phyloP scores from a whole-genome alignment of 2,113 vertebrate genomes.

The Daubentonia madagascariensis region DNA sequence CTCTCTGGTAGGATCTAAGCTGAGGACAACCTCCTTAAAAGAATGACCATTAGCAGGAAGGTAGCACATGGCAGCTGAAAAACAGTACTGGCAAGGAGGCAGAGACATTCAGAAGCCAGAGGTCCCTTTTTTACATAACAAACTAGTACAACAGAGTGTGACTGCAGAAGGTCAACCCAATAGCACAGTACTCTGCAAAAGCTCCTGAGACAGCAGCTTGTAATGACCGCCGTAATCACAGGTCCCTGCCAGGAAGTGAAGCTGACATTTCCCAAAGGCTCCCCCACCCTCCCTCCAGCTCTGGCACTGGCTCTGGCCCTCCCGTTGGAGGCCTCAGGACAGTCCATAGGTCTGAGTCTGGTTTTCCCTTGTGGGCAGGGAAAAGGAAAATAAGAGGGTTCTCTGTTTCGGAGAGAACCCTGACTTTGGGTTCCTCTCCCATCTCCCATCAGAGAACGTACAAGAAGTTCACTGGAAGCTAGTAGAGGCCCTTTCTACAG shows the following conservation, averaged over 20 bases:
- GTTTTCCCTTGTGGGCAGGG: not conserved
- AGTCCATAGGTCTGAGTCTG: not conserved
- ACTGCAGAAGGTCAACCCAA: not conserved
- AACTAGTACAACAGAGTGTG: not conserved
- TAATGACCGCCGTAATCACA: not conserved
- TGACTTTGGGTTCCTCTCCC: not conserved
- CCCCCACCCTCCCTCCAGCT: not conserved
- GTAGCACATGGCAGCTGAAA: not conserved
- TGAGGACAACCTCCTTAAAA: not conserved
- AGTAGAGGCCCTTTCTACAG: not conserved
- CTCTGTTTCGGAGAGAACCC: not conserved
- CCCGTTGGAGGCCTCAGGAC: not conserved
- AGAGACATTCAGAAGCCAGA: not conserved
- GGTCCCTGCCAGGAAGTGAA: not conserved
- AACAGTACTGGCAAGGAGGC: not conserved
- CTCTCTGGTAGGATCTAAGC: not conserved
- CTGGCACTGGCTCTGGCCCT: not conserved
- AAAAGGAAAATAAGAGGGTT: not conserved
- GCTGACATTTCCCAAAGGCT: constrained; percentile 19
- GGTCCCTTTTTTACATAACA: not conserved
- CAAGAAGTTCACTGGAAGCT: not conserved
- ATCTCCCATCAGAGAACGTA: not conserved
- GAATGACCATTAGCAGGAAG: not conserved
- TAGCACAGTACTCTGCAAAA: not conserved
- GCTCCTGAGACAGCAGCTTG: not conserved